A percentile compares a stretch with the other conserved stretches of the same genome.
phyloP scores from a whole-genome alignment of 2,113 vertebrate species.

The Sorex fumeus region DNA sequence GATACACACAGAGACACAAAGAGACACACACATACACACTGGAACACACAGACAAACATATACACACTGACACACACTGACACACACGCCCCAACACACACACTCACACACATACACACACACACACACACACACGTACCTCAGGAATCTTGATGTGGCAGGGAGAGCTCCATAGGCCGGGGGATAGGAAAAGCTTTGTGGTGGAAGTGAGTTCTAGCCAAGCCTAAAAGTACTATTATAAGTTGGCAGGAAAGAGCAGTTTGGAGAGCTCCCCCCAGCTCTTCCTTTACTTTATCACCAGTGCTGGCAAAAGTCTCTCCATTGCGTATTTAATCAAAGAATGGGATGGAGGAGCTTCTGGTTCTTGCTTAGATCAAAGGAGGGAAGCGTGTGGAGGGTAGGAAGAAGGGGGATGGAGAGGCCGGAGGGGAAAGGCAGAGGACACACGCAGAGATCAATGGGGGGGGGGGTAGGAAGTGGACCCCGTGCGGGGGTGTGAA shows the following conservation, averaged over 20 bases:
- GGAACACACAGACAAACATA: background rate
- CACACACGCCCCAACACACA: too few species aligned
- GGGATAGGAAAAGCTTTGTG: background rate
- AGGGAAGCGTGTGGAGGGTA: background rate
- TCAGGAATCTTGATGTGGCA: background rate
- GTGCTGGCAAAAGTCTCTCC: background rate
- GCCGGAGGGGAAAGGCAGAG: background rate
- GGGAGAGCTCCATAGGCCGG: background rate
- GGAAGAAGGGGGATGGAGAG: background rate
- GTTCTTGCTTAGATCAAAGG: accelerated
- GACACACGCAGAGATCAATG: background rate
- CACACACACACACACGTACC: background rate
- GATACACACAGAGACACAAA: background rate
- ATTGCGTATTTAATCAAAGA: conserved; percentile 12
- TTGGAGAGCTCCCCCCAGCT: background rate
- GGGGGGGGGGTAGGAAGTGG: background rate
- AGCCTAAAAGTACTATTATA: background rate
- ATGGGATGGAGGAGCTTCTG: background rate
- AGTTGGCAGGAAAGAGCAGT: background rate
- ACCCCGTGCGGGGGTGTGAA: too few species aligned
- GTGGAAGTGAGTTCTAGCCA: background rate
- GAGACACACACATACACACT: too few species aligned
- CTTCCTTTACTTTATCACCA: background rate
- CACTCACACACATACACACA: too few species aligned
- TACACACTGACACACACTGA: background rate